Conservation (phyloP, 1,140 invertebrate genomes). For the Diachasma alloeum region DNA sequence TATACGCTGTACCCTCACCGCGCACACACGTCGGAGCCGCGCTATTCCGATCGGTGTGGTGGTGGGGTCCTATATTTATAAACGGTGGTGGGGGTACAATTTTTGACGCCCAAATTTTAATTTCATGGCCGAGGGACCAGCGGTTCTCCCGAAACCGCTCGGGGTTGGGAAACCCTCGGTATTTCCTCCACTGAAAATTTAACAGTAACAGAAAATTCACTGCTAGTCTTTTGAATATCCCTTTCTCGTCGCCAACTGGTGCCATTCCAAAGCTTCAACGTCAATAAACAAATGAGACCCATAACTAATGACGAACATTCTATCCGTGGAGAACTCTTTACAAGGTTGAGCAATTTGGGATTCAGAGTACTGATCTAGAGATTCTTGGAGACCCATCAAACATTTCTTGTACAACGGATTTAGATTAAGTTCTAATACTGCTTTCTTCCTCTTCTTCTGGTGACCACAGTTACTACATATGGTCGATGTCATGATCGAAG, state of each 20-base stretch:
- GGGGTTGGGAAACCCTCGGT: no score
- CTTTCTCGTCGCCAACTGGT: neutral
- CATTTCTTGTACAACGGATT: neutral
- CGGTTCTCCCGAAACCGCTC: no score
- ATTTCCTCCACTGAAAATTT: neutral
- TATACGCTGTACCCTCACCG: no score
- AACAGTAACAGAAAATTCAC: no score
- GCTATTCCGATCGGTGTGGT: no score
- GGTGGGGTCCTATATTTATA: no score
- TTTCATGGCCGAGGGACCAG: no score
- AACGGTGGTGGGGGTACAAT: no score
- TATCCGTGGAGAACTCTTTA: neutral
- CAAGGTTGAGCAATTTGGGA: no score
- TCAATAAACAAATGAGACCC: neutral
- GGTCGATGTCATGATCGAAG: neutral
- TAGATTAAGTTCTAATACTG: neutral
- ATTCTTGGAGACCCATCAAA: neutral
- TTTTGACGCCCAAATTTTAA: no score
- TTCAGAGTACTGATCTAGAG: neutral
- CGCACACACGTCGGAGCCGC: no score
- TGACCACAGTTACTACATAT: neutral
- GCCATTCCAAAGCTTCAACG: neutral
- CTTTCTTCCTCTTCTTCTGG: neutral
- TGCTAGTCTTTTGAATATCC: neutral
- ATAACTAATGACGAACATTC: neutral